Evolutionary conservation across 1,140 invertebrate genomes (phyloP).

Genomic region (Drosophila sturtevanti): DNA sequence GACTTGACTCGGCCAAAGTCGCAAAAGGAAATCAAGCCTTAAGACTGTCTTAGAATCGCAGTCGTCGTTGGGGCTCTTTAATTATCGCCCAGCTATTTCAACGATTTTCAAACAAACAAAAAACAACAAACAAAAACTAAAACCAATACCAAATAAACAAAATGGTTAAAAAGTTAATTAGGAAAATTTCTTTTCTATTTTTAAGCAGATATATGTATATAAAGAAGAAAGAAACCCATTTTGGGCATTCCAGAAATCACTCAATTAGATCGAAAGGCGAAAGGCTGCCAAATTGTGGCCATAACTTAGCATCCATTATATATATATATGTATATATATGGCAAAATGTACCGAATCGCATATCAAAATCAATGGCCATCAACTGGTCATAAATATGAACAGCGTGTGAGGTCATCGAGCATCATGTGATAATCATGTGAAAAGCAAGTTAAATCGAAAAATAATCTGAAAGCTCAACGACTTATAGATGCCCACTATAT

Average conservation of each 20-base stretch:
- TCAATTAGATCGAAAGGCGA: constrained; percentile 75
- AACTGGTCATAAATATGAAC: constrained; percentile 32
- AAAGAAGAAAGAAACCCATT: constrained; percentile 1
- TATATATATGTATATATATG: not conserved
- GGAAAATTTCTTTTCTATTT: constrained; percentile 51
- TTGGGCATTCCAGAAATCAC: constrained; percentile 63
- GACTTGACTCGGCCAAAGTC: not conserved
- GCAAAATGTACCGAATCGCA: constrained; percentile 28
- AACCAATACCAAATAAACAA: constrained; percentile 62
- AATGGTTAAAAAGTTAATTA: constrained; percentile 69
- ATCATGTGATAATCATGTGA: constrained; percentile 78
- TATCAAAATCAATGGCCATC: constrained; percentile 37
- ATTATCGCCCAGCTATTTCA: constrained; percentile 74
- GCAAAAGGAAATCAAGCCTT: constrained; percentile 16
- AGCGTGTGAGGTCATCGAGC: constrained; percentile 52
- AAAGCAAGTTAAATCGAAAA: constrained; percentile 31
- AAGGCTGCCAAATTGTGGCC: constrained; percentile 66
- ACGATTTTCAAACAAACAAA: constrained; percentile 53
- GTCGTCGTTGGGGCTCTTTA: constrained; percentile 47
- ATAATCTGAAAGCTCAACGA: not conserved
- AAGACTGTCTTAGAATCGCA: constrained; percentile 22
- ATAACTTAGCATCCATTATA: constrained; percentile 41
- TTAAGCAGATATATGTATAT: not conserved
- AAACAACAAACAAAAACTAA: not conserved
- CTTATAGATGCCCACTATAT: not conserved